A percentile compares a stretch with the other conserved stretches of the same genome.
Evolutionary conservation across 2,888 invertebrate species (phyloP).

Genomic region (Adelognathus sp.): DNA sequence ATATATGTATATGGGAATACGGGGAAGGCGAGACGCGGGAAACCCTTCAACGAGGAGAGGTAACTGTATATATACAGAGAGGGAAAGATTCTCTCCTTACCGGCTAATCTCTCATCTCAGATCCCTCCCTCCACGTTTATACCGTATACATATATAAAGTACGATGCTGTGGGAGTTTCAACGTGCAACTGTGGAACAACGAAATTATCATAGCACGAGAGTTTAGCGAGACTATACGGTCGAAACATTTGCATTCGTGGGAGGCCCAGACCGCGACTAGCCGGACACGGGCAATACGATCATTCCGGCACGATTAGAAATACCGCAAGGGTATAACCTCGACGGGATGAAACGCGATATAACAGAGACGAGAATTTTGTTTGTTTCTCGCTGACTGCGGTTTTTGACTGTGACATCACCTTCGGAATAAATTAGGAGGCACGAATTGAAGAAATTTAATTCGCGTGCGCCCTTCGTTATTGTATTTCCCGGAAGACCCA

Average conservation of each 20-base stretch:
- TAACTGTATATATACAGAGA: conserved; percentile 9
- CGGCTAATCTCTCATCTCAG: conserved; percentile 77
- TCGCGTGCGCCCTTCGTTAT: no score
- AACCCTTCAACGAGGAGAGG: neutral
- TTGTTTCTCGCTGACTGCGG: neutral
- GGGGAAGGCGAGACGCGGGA: neutral
- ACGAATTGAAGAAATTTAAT: no score
- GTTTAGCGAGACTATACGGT: neutral
- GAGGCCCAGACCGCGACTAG: conserved; percentile 34
- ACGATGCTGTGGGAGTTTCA: neutral
- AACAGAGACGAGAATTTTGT: neutral
- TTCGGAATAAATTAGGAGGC: neutral
- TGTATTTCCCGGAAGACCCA: no score
- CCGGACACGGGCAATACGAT: conserved; percentile 40
- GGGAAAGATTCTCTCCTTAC: conserved; percentile 69
- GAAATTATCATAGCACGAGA: neutral
- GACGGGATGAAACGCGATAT: conserved; percentile 1
- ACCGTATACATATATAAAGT: conserved; percentile 45
- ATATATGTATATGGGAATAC: conserved; percentile 30
- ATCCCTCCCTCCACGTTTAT: conserved; percentile 61
- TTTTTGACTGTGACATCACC: neutral
- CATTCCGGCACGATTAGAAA: conserved; percentile 38
- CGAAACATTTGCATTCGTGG: conserved; percentile 52
- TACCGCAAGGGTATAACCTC: neutral
- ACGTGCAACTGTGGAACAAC: neutral